These are phyloP conservation scores for Dendrophyllia cribrosa DNA, from an alignment of 64 coral and sea anemone species.

Conservation along the genomic window DNA sequence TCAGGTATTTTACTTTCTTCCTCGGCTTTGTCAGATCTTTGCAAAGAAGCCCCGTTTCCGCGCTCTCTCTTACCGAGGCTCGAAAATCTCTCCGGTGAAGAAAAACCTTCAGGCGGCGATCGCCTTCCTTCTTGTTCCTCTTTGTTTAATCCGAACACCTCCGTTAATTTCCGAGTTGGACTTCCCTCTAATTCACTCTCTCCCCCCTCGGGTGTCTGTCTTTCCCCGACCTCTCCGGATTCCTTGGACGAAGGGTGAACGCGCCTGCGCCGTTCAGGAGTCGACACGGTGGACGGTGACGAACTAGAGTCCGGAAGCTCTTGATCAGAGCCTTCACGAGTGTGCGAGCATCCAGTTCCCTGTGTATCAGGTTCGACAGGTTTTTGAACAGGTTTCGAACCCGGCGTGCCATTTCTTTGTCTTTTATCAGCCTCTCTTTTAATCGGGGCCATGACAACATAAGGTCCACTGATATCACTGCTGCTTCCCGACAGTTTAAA, in stretches of 20 bases:
- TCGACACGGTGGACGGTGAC: slow-evolving; percentile 33
- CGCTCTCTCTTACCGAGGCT: slow-evolving; percentile 31
- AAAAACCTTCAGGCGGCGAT: slow-evolving; percentile 45
- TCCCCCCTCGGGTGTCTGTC: slow-evolving; percentile 27
- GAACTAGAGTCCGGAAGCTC: slow-evolving; percentile 24
- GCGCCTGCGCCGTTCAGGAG: slow-evolving; percentile 41
- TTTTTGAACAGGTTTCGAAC: slow-evolving; percentile 12
- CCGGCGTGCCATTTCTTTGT: slow-evolving; percentile 19
- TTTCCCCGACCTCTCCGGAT: background rate
- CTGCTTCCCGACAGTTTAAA: slow-evolving; percentile 40
- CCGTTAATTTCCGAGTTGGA: slow-evolving; percentile 42
- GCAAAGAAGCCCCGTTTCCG: slow-evolving; percentile 26
- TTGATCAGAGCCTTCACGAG: background rate
- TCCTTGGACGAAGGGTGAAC: slow-evolving; percentile 16
- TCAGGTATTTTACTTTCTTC: background rate
- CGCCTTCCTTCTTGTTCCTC: slow-evolving; percentile 20
- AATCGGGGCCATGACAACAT: slow-evolving; percentile 7
- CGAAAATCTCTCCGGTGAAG: slow-evolving; percentile 5
- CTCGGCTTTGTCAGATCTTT: background rate
- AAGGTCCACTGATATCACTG: slow-evolving; percentile 22
- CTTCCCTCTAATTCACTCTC: background rate
- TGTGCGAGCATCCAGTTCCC: background rate
- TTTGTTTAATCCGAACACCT: slow-evolving; percentile 36
- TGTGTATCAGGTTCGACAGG: background rate
- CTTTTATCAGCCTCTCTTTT: slow-evolving; percentile 4